Conservation (phyloP, 2,113 vertebrate species). For the Nesoenas mayeri region DNA sequence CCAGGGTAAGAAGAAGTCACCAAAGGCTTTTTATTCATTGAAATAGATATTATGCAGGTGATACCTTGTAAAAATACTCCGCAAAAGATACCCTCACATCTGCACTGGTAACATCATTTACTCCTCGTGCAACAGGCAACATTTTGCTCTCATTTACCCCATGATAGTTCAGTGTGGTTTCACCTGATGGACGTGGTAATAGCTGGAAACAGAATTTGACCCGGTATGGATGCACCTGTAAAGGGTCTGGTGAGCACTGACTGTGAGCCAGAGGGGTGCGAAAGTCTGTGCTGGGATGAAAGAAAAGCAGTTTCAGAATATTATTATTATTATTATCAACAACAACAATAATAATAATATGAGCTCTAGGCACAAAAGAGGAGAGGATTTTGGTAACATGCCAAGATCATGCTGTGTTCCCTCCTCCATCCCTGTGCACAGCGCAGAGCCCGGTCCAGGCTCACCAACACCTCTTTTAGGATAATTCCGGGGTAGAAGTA, state of each 20-base stretch:
- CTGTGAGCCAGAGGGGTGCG: fast-evolving
- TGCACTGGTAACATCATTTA: not conserved
- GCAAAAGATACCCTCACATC: fast-evolving
- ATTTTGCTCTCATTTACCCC: not conserved
- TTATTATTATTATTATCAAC: too few relatives aligned
- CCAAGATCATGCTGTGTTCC: fast-evolving
- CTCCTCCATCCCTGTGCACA: not conserved
- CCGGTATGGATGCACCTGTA: fast-evolving
- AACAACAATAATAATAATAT: not conserved
- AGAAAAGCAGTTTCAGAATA: not conserved
- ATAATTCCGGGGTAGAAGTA: not conserved
- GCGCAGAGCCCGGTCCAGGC: not conserved
- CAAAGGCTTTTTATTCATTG: not conserved
- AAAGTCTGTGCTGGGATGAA: not conserved
- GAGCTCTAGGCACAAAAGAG: not conserved
- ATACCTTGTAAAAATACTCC: not conserved
- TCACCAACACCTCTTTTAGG: not conserved
- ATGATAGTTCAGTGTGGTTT: not conserved
- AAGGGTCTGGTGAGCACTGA: not conserved
- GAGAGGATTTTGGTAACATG: not conserved
- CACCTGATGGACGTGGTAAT: not conserved
- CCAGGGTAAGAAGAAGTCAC: not conserved
- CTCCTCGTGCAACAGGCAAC: not conserved
- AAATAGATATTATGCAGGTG: not conserved
- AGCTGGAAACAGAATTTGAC: not conserved